Evolutionary conservation across 1,140 invertebrate species (phyloP), one percentile per base, ranked within the genome.

Genomic region (Zaprionus nigranus): DNA sequence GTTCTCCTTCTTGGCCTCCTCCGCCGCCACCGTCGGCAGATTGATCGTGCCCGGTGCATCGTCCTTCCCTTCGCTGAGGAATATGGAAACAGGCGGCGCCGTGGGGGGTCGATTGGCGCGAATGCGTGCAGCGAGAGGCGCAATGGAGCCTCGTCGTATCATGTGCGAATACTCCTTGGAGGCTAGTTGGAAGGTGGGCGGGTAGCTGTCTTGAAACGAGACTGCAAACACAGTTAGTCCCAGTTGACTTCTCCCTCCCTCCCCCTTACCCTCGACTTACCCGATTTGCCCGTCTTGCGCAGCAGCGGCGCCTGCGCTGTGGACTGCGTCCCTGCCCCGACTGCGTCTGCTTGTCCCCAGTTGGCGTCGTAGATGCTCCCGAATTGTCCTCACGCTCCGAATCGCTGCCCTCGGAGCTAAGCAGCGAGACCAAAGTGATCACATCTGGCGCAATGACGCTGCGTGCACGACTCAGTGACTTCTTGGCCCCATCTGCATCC

Each of bases 191-290:
- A 92, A 91, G 36, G 87, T 91, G 61, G 83, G 81, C 71, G 82
- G 82, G 77, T 92, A 91, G 78, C 92, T 90, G 67, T 93, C 92
- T 86, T 93, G 92, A 84, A 93, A 93, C 64, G 92, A 93, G 65
- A 93, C 92, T 93, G 86, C 85, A 82, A 90, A 40, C 60, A 34
- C 57, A 85, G 82, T 86, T 86, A 90, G 82, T 70, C 54, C 15
- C 6, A n/a, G 15, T n/a, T 43, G 15, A 5, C 5, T 1, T 43
- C 15, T n/a, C 6, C 6, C 15, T 6, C 2, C 15, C n/a, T 5
- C n/a, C n/a, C 13, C 1, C 28, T 7, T 30, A 0, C 5, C 13
- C 13, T 15, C 12, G 36, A 79, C 75, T 79, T 85, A 93, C 92
- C 92, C 78, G 92, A 92, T 90, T 93, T 93, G 28, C 92, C 92